phyloP scores from a whole-genome alignment of 2,797 vertebrate genomes.

The Nyctalus aviator region DNA sequence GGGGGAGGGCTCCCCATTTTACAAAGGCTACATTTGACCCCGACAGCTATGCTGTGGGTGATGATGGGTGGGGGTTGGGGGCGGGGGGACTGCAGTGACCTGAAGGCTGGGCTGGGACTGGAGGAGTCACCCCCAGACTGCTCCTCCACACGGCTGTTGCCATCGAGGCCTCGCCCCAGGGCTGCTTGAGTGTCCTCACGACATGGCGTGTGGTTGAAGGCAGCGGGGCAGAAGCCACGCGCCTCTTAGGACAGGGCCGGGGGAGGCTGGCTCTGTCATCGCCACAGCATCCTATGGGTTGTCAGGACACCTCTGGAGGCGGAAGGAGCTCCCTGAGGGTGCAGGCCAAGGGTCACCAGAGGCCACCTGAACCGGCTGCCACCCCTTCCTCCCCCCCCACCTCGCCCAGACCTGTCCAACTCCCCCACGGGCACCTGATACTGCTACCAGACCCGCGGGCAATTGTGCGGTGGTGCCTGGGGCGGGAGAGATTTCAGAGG shows the following conservation, averaged over 20 bases:
- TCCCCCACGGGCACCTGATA: accelerated
- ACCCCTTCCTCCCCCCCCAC: neutral
- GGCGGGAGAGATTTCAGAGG: neutral
- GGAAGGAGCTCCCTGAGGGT: no score
- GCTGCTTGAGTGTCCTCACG: neutral
- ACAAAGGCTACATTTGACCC: neutral
- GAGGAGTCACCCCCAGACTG: accelerated
- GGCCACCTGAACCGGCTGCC: accelerated
- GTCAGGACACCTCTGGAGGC: neutral
- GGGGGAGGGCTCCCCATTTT: no score
- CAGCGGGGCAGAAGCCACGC: accelerated
- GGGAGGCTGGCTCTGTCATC: accelerated
- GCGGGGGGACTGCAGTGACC: neutral
- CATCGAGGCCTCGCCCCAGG: accelerated
- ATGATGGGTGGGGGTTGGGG: no score
- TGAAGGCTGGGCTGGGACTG: neutral
- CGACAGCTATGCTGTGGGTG: accelerated
- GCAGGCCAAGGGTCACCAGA: accelerated
- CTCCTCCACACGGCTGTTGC: accelerated
- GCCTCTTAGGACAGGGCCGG: accelerated
- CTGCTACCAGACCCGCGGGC: accelerated
- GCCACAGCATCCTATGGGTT: accelerated
- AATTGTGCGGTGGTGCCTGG: accelerated
- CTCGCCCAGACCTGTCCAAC: neutral
- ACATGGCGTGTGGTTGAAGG: accelerated